Percentiles rank a stretch among this genome's conserved stretches.
These are phyloP conservation scores for Tragulus kanchil DNA, from an alignment of 2,113 vertebrate species.

Conservation along the genomic window DNA sequence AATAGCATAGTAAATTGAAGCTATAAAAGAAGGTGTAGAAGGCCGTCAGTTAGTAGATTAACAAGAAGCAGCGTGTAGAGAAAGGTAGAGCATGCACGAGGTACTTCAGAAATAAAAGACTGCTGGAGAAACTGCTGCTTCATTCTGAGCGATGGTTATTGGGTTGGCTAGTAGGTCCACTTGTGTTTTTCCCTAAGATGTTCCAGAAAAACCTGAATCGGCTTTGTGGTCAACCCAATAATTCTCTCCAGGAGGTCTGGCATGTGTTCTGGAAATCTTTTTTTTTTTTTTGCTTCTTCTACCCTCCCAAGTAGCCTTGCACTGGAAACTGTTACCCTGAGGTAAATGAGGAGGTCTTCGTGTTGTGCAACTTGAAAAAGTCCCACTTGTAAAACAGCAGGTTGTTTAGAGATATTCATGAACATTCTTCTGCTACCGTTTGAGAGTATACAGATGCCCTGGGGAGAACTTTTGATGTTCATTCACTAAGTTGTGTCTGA, in stretches of 20 bases:
- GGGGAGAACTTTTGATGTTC: background rate
- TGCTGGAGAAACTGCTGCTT: background rate
- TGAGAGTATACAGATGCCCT: background rate
- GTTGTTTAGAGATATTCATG: background rate
- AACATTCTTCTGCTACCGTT: background rate
- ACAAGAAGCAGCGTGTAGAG: background rate
- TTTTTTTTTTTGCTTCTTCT: background rate
- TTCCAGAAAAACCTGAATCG: background rate
- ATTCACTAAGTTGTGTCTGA: background rate
- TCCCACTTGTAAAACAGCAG: background rate
- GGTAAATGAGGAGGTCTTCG: background rate
- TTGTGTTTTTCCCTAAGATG: background rate
- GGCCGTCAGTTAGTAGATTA: background rate
- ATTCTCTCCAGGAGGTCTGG: background rate
- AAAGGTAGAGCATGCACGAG: background rate
- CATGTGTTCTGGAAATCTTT: background rate
- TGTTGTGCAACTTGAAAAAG: slow-evolving; percentile 51
- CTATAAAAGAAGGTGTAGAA: background rate
- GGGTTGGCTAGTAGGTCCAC: background rate
- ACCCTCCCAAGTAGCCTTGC: background rate
- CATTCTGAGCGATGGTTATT: background rate
- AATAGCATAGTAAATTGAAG: background rate
- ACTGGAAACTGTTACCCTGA: background rate
- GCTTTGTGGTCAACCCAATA: background rate
- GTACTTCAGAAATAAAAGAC: background rate